Base-by-base conservation (phyloP, 2,888 invertebrate genomes). In the Drosophila imparisetae region DNA sequence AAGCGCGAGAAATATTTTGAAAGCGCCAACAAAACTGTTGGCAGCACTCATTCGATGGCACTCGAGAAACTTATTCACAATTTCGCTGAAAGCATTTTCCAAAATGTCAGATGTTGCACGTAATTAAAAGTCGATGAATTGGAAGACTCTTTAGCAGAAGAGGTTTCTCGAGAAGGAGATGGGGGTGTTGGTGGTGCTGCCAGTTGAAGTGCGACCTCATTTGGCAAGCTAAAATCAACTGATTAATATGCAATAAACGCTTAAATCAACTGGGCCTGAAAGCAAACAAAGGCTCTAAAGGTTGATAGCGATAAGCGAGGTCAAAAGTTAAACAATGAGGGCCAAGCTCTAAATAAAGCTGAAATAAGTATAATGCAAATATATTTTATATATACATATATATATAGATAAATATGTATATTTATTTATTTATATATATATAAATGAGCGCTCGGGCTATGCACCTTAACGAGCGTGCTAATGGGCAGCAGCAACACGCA, bases 121-220 rank as follows among this genome's bases (percentile, higher is more conserved):
- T 86, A 86, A 88, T 87, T 90, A 88, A 90, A 88, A 86, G 66
- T 74, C 74, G 83, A 68, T 80, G 83, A 81, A 80, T 83, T 72
- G 89, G 70, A 83, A 80, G 76, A 45, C 61, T 61, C 63, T 68
- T 64, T 48, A 61, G 13, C 30, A 10, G 62, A 13, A 21, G 30
- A 30, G 24, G 10, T 18, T 7, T n/a, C 7, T 4, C 2, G 5
- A 24, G 24, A 24, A 15, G 50, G n/a, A 48, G 57, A 34, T 27
- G 52, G 18, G 49, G 40, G 7, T 42, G 18, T 21, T 24, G 36
- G 53, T 6, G 54, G 32, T 15, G 45, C 52, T 27, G 54, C 21
- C 58, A 68, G 45, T 36, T 76, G 29, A 38, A 40, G 18, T 24
- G 61, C 58, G 67, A 55, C 52, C 66, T 67, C 62, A 58, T 67